Evolutionary conservation across 2,888 invertebrate genomes (phyloP), one percentile per base, ranked within the genome.

Genomic region (Caenorhabditis drosophilae): DNA sequence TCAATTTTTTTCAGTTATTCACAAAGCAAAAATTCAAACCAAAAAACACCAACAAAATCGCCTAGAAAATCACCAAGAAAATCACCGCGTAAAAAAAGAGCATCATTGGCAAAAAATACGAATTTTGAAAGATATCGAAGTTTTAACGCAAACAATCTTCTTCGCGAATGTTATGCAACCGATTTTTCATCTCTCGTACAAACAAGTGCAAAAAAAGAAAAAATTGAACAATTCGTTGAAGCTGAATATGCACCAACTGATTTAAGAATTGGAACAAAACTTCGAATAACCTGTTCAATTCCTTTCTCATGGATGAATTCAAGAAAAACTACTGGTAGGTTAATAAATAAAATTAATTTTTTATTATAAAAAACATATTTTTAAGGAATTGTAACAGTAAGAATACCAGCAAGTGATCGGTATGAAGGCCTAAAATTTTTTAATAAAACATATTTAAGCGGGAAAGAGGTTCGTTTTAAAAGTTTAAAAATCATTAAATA

Each of bases 281-380:
- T 74, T 11, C 46, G 71, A 4, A 40, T 74, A n/a, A 47, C 49
- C 2, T 58, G 51, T 1, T 46, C 47, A n/a, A 22, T 44, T 1
- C 56, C 71, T 1, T 69, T 64, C 22, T 59, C 74, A 9, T 74
- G 74, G 71, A 74, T 70, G 69, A 56, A 45, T 16, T 45, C 55
- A 0, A 40, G 53, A n/a, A 54, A 47, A 40, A 42, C 49, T 0
- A 56, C 64, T 44, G n/a, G n/a, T n/a, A n/a, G n/a, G n/a, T n/a
- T n/a, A n/a, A n/a, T n/a, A n/a, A n/a, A n/a, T n/a, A n/a, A n/a
- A n/a, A n/a, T n/a, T n/a, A n/a, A n/a, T n/a, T n/a, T n/a, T n/a
- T n/a, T n/a, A n/a, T n/a, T n/a, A n/a, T n/a, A n/a, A n/a, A n/a
- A n/a, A n/a, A n/a, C n/a, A n/a, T n/a, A n/a, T n/a, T n/a, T n/a